These are phyloP conservation scores for Achroia grisella DNA, from an alignment of 1,140 invertebrate species.

Conservation along the genomic window DNA sequence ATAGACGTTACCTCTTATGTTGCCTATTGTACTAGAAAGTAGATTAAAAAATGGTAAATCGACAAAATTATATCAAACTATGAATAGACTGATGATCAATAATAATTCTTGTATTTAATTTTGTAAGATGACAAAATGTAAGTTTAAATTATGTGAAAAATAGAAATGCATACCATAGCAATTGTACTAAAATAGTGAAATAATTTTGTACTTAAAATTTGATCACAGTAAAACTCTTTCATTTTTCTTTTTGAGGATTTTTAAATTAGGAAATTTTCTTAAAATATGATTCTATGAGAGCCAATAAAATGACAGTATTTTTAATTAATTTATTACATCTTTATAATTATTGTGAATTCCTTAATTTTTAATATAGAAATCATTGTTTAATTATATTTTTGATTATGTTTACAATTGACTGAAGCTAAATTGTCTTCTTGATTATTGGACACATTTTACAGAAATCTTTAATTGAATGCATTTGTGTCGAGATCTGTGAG, in stretches of 20 bases:
- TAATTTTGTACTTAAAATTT: slow-evolving; percentile 66
- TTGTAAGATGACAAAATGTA: slow-evolving; percentile 72
- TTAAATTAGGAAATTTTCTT: slow-evolving; percentile 31
- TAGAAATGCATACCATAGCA: slow-evolving; percentile 28
- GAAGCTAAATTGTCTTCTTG: slow-evolving; percentile 54
- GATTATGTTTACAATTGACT: slow-evolving; percentile 61
- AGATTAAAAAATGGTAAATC: slow-evolving; percentile 62
- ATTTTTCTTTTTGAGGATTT: slow-evolving; percentile 68
- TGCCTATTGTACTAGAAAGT: slow-evolving; percentile 55
- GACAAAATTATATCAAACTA: slow-evolving; percentile 70
- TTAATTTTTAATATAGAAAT: slow-evolving; percentile 45
- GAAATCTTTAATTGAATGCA: slow-evolving; percentile 53
- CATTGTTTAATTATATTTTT: slow-evolving; percentile 61
- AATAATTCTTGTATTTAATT: slow-evolving; percentile 73
- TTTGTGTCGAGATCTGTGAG: slow-evolving; percentile 50
- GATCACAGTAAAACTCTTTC: slow-evolving; percentile 57
- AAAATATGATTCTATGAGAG: slow-evolving; percentile 36
- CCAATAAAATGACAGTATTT: slow-evolving; percentile 65
- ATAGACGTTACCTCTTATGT: slow-evolving; percentile 57
- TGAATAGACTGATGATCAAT: slow-evolving; percentile 73
- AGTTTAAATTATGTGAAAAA: slow-evolving; percentile 69
- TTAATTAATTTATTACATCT: slow-evolving; percentile 64
- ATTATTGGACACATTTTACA: slow-evolving; percentile 48
- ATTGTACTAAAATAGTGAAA: slow-evolving; percentile 33
- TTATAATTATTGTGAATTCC: slow-evolving; percentile 52